These are phyloP conservation scores for Epinephelus fuscoguttatus DNA, from an alignment of 2,113 vertebrate genomes.

Conservation along the genomic window DNA sequence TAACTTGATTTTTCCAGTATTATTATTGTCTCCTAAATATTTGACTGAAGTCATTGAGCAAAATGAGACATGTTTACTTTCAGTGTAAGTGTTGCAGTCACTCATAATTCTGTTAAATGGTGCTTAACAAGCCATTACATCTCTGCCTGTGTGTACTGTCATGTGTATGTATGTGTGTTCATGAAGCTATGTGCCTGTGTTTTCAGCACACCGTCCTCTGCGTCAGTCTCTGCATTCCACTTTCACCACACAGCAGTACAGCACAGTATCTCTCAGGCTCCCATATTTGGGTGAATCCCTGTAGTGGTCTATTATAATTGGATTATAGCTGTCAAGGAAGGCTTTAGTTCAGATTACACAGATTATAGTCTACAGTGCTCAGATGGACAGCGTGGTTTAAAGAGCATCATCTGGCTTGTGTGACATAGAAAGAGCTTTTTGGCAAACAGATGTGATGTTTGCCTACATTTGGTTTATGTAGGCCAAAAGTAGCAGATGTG, in stretches of 20 bases:
- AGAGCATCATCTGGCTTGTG: constrained; percentile 69
- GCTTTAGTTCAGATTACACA: constrained; percentile 82
- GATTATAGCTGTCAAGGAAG: constrained; percentile 73
- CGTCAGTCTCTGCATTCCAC: background rate
- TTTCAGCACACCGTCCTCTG: background rate
- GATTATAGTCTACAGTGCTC: constrained; percentile 69
- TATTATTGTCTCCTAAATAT: background rate
- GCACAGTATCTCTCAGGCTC: constrained; percentile 20
- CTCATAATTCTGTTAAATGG: constrained; percentile 26
- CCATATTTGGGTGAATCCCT: constrained; percentile 49
- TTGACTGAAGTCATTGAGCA: background rate
- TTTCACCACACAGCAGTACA: background rate
- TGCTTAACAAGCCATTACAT: background rate
- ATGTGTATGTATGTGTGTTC: background rate
- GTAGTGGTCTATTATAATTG: constrained; percentile 71
- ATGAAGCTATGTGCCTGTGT: background rate
- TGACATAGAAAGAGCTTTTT: constrained; percentile 54
- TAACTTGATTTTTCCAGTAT: background rate
- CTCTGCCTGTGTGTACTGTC: background rate
- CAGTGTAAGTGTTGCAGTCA: background rate
- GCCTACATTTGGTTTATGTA: constrained; percentile 47
- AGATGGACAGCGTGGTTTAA: constrained; percentile 67
- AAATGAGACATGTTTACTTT: background rate
- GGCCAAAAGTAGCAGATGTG: constrained; percentile 45
- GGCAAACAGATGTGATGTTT: constrained; percentile 49